Conservation (phyloP, 1,140 invertebrate genomes). For the Zaprionus inermis region DNA sequence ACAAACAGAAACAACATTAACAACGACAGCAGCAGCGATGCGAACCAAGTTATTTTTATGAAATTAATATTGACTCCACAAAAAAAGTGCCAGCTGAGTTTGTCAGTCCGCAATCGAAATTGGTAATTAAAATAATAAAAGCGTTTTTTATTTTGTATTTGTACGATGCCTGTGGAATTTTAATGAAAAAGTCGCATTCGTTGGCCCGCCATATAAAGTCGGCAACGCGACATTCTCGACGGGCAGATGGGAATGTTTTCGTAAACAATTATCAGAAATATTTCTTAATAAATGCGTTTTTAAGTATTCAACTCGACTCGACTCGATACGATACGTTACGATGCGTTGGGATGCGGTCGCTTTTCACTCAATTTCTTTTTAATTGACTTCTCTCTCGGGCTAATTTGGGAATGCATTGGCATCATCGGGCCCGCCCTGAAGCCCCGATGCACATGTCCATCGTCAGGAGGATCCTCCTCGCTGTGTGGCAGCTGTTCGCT, state of each 20-base stretch:
- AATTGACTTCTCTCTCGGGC: conserved; percentile 70
- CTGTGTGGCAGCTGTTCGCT: conserved; percentile 55
- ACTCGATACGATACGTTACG: conserved; percentile 9
- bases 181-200: conserved; percentile 74
- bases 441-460: conserved; percentile 46
- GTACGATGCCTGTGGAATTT: conserved; percentile 67
- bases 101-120: conserved; percentile 50
- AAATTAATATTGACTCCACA: conserved; percentile 78
- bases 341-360: conserved; percentile 25
- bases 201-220: conserved; percentile 62
- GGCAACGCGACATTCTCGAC: conserved; percentile 51
- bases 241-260: conserved; percentile 57
- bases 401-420: conserved; percentile 66
- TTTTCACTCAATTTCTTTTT: conserved; percentile 61
- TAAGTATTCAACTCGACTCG: conserved; percentile 48
- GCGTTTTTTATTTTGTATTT: conserved; percentile 64
- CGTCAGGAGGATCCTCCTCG: conserved; percentile 30
- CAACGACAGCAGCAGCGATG: conserved; percentile 5
- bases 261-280: conserved; percentile 72
- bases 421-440: conserved; percentile 10
- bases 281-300: conserved; percentile 63
- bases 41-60: conserved; percentile 72
- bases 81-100: conserved; percentile 61
- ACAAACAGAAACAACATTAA: conserved; percentile 34
- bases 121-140: conserved; percentile 83